Conservation (phyloP, 2,113 vertebrate genomes). For the Rhabdornis inornatus region DNA sequence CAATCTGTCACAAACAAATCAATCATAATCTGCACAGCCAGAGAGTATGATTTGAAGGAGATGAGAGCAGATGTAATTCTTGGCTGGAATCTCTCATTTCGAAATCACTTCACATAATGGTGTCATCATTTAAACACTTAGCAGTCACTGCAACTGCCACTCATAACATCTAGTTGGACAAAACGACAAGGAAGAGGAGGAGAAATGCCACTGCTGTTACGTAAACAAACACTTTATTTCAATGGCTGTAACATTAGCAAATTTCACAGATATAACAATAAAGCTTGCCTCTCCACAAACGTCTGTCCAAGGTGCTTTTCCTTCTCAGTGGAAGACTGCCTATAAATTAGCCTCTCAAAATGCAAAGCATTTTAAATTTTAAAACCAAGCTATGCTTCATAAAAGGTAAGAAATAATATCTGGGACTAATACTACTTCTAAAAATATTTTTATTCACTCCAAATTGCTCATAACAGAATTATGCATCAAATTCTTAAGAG, state of each 20-base stretch:
- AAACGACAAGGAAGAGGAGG: slow-evolving; percentile 69
- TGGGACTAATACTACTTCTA: not conserved
- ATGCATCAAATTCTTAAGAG: not conserved
- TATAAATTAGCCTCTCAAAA: slow-evolving; percentile 24
- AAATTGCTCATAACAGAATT: not conserved
- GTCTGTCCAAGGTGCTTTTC: not conserved
- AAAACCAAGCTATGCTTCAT: not conserved
- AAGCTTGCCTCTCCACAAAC: not conserved
- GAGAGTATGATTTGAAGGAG: slow-evolving; percentile 79
- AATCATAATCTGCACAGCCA: slow-evolving; percentile 90
- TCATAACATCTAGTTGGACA: slow-evolving; percentile 74
- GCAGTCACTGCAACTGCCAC: slow-evolving; percentile 80
- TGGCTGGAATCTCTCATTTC: slow-evolving; percentile 92
- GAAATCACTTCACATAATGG: slow-evolving; percentile 95
- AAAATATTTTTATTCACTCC: not conserved
- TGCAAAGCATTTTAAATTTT: not conserved
- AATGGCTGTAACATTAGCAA: slow-evolving; percentile 51
- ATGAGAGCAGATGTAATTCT: slow-evolving; percentile 84
- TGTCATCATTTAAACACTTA: slow-evolving; percentile 98
- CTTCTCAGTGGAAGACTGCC: not conserved
- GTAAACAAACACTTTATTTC: slow-evolving; percentile 73
- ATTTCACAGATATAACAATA: slow-evolving; percentile 41
- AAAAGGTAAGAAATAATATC: not conserved
- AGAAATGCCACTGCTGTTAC: slow-evolving; percentile 55
- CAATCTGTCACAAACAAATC: slow-evolving; percentile 96